A percentile compares a stretch with the other conserved stretches of the same genome.
phyloP scores from a whole-genome alignment of 2,113 vertebrate genomes.

The human region DNA sequence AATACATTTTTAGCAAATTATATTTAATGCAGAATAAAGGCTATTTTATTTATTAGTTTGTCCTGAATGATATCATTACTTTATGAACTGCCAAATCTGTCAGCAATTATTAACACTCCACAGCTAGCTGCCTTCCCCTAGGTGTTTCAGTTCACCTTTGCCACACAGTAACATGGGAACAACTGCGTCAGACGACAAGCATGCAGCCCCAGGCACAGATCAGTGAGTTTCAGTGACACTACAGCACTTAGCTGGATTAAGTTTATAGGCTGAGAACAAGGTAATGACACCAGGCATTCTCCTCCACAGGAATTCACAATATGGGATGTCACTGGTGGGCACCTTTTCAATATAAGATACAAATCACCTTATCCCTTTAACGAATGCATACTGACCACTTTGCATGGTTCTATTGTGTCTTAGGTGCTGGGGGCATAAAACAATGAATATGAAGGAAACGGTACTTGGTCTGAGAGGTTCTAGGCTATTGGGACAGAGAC shows the following conservation, averaged over 20 bases:
- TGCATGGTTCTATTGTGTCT: neutral
- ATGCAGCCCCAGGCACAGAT: neutral
- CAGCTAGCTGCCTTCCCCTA: neutral
- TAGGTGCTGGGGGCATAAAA: neutral
- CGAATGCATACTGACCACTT: neutral
- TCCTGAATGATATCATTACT: neutral
- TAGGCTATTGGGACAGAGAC: neutral
- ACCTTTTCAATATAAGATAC: neutral
- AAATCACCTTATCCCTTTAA: neutral
- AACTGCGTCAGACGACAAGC: fast-evolving
- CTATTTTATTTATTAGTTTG: neutral
- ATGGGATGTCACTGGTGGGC: neutral
- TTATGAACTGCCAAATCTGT: neutral
- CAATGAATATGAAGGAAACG: neutral
- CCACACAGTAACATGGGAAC: neutral
- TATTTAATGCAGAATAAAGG: neutral
- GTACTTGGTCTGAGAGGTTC: neutral
- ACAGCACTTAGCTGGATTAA: neutral
- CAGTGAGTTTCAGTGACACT: neutral
- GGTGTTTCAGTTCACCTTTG: neutral
- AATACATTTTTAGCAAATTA: slow-evolving; percentile 5
- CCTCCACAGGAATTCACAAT: neutral
- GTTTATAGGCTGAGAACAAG: neutral
- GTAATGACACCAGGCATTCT: neutral
- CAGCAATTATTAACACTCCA: neutral